A percentile compares a stretch with the other conserved stretches of the same genome.
Evolutionary conservation across 2,797 vertebrate genomes (phyloP).

Genomic region (Acipenser oxyrinchus): DNA sequence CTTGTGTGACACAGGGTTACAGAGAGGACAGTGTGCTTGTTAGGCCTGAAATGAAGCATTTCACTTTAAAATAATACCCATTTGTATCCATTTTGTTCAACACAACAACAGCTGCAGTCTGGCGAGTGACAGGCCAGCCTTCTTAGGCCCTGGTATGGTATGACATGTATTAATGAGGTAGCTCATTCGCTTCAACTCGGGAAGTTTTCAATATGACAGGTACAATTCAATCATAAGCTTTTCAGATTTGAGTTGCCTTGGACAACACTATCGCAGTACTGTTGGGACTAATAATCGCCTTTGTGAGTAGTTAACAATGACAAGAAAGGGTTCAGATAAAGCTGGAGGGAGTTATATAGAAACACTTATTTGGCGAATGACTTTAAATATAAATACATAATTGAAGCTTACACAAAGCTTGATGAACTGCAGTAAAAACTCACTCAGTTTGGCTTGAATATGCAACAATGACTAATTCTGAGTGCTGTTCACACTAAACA

Average conservation of each 20-base stretch:
- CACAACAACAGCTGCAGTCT: conserved; percentile 76
- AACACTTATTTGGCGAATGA: no score
- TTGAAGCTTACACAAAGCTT: no score
- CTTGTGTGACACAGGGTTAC: conserved; percentile 77
- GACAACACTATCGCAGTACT: no score
- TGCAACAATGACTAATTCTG: no score
- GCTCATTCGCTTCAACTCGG: conserved; percentile 22
- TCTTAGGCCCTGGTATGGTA: conserved; percentile 53
- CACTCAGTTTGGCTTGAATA: no score
- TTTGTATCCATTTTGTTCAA: conserved; percentile 84
- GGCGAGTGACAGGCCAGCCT: conserved; percentile 63
- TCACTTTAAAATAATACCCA: conserved; percentile 83
- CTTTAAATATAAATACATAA: no score
- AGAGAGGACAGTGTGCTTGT: conserved; percentile 71
- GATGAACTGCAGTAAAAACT: no score
- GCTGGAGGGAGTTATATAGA: no score
- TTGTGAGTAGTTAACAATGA: no score
- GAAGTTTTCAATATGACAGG: background rate
- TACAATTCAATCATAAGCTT: background rate
- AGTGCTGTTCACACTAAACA: no score
- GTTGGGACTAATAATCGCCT: no score
- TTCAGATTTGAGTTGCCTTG: background rate
- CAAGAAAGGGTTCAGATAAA: no score
- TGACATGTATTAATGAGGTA: conserved; percentile 73
- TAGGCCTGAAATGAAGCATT: conserved; percentile 79